A percentile compares a stretch with the other conserved stretches of the same genome.
Conservation (phyloP, 1,140 invertebrate species). For the Carposina sasakii region DNA sequence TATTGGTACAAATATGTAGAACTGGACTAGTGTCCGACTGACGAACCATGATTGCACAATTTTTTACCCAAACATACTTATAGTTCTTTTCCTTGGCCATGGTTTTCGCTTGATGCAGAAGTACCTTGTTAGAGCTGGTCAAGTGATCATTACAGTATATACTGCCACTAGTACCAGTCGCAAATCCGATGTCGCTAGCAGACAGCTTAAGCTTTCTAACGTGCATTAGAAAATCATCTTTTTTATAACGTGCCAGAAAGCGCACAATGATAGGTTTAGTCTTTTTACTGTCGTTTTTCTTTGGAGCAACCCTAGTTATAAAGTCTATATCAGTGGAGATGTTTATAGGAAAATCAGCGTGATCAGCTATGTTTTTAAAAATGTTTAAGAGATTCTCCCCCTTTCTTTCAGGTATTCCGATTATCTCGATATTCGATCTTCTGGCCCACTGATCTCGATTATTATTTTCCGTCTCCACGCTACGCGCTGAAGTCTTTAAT, state of each 20-base stretch:
- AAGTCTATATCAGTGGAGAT: neutral
- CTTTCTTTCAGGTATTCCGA: constrained; percentile 26
- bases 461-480: too few species aligned
- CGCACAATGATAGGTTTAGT: constrained; percentile 2
- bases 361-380: constrained; percentile 12
- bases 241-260: neutral
- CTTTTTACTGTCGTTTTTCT: neutral
- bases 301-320: neutral
- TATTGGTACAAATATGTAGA: neutral
- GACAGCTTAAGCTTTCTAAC: neutral
- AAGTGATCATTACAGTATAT: constrained; percentile 10
- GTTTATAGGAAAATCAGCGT: neutral
- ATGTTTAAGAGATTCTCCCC: constrained; percentile 19
- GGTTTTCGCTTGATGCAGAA: neutral
- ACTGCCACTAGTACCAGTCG: neutral
- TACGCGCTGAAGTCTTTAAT: too few species aligned
- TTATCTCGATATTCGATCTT: constrained; percentile 24
- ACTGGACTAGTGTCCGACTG: neutral
- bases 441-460: constrained; percentile 27
- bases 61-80: constrained; percentile 10
- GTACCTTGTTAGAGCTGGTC: constrained; percentile 1
- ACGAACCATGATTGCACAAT: constrained; percentile 10
- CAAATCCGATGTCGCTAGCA: constrained; percentile 5
- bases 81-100: constrained; percentile 3
- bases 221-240: neutral